Evolutionary conservation across 2,888 invertebrate genomes (phyloP).

Genomic region (Drosophila suboccidentalis): DNA sequence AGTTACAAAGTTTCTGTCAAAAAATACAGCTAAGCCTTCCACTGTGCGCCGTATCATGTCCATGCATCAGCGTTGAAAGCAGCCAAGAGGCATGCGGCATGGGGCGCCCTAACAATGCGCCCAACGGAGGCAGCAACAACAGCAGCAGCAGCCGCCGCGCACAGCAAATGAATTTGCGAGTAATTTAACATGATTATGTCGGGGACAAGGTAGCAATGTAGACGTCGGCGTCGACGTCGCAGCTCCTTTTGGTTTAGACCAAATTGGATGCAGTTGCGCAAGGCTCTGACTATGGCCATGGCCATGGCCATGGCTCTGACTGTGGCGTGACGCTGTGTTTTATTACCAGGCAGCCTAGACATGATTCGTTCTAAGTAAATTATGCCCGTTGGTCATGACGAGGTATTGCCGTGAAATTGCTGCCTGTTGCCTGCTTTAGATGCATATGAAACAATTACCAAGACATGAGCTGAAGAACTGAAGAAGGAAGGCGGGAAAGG

Average conservation of each 20-base stretch:
- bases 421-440: conserved; percentile 44
- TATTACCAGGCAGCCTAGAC: conserved; percentile 71
- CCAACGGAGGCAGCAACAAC: conserved; percentile 48
- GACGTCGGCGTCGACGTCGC: conserved; percentile 61
- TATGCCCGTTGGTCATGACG: conserved; percentile 80
- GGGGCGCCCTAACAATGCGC: conserved; percentile 73
- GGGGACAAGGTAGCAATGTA: conserved; percentile 78
- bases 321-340: conserved; percentile 79
- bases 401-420: conserved; percentile 69
- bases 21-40: neutral
- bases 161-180: conserved; percentile 83
- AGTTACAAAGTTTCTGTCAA: neutral
- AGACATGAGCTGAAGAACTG: conserved; percentile 22
- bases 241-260: conserved; percentile 58
- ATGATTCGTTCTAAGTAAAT: conserved; percentile 83
- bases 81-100: conserved; percentile 40
- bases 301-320: conserved; percentile 40
- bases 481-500: neutral
- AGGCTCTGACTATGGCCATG: conserved; percentile 29
- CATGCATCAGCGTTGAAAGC: conserved; percentile 69
- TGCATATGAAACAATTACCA: conserved; percentile 83
- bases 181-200: conserved; percentile 84
- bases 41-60: conserved; percentile 57
- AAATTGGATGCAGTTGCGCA: conserved; percentile 77
- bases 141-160: conserved; percentile 56